phyloP scores from a whole-genome alignment of 2,113 vertebrate species.

The Megalops atlanticus region DNA sequence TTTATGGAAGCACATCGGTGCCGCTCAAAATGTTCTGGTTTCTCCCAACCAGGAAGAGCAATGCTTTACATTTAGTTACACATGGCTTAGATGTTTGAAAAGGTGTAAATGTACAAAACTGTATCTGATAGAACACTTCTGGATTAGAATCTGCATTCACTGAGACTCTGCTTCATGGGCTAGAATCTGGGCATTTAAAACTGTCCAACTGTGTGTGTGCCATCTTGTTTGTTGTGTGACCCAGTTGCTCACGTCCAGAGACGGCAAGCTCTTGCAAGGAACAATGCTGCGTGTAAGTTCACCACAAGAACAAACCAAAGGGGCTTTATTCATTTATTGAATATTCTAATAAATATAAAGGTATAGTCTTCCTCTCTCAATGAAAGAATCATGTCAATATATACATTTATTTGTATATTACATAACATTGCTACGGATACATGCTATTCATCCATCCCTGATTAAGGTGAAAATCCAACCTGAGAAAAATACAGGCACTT shows the following conservation, averaged over 20 bases:
- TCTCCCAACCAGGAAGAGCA: neutral
- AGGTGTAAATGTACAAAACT: neutral
- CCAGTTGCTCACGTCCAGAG: too few species aligned
- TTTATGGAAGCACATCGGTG: too few species aligned
- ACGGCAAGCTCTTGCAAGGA: neutral
- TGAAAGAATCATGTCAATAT: slow-evolving; percentile 14
- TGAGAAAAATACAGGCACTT: neutral
- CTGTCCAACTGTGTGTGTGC: neutral
- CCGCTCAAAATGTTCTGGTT: too few species aligned
- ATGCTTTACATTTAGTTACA: neutral
- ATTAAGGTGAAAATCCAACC: neutral
- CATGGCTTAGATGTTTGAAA: neutral
- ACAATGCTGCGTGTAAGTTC: neutral
- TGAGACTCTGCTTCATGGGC: too few species aligned
- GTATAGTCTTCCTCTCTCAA: slow-evolving; percentile 9
- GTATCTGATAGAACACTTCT: neutral
- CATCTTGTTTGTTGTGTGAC: neutral
- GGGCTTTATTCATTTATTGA: neutral
- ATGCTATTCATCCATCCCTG: neutral
- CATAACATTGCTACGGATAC: neutral
- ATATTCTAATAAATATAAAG: slow-evolving; percentile 24
- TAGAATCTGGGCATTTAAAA: neutral
- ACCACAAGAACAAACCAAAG: neutral
- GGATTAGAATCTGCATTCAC: too few species aligned
- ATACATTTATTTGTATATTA: slow-evolving; percentile 3